These are phyloP conservation scores for Boulengeromyrus knoepffleri DNA, from an alignment of 2,113 vertebrate genomes.

Conservation along the genomic window DNA sequence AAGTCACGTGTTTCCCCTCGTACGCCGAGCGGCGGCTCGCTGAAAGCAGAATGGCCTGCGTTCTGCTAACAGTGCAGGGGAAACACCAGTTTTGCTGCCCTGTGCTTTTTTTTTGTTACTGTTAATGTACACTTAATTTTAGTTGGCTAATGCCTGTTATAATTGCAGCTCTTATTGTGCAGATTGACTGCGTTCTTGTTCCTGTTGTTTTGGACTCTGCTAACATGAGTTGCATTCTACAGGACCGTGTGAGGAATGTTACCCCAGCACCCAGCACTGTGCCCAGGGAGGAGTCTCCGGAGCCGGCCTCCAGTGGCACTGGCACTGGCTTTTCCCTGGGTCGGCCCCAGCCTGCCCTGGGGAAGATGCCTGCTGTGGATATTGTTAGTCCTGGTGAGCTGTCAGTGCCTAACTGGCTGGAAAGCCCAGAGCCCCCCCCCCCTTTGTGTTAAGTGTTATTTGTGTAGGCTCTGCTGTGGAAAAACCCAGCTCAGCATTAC, in stretches of 20 bases:
- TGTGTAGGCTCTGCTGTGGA: not conserved
- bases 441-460: not conserved
- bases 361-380: conserved; percentile 18
- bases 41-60: not conserved
- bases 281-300: conserved; percentile 42
- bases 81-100: not conserved
- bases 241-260: conserved; percentile 65
- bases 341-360: conserved; percentile 46
- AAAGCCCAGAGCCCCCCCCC: not conserved
- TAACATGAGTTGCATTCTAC: conserved; percentile 13
- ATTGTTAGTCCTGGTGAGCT: conserved; percentile 58
- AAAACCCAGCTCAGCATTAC: not conserved
- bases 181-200: not conserved
- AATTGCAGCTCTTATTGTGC: not conserved
- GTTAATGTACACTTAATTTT: not conserved
- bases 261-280: conserved; percentile 48
- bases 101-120: not conserved
- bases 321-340: conserved; percentile 32
- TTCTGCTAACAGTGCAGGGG: not conserved
- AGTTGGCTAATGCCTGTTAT: not conserved
- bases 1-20: not conserved
- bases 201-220: not conserved
- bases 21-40: not conserved
- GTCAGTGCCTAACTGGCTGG: not conserved
- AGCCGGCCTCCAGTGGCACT: conserved; percentile 30